Conservation (phyloP, 2,797 vertebrate species). For the Podargus strigoides region DNA sequence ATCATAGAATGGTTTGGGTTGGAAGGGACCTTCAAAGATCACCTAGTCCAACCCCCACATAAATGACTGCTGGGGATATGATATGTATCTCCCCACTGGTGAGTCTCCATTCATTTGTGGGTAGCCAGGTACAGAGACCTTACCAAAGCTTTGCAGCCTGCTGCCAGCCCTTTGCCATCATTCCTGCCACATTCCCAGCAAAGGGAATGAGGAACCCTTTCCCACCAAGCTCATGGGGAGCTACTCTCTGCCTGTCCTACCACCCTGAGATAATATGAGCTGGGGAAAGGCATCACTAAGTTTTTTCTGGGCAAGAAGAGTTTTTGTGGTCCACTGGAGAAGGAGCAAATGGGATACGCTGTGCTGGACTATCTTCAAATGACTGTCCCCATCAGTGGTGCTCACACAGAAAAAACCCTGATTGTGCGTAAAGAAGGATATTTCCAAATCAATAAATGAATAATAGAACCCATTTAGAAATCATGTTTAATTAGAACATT, state of each 20-base stretch:
- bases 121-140: neutral
- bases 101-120: neutral
- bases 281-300: neutral
- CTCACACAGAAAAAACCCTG: accelerated
- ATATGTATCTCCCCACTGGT: neutral
- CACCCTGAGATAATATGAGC: neutral
- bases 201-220: neutral
- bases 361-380: neutral
- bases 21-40: neutral
- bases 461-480: neutral
- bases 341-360: neutral
- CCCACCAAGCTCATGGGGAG: accelerated
- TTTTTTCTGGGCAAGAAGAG: neutral
- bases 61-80: accelerated
- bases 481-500: neutral
- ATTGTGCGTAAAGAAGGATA: neutral
- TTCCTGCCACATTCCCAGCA: neutral
- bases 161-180: neutral
- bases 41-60: neutral
- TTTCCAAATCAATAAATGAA: neutral
- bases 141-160: neutral
- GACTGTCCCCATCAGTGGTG: neutral
- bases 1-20: neutral
- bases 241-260: neutral
- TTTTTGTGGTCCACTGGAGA: neutral